phyloP scores from a whole-genome alignment of 2,797 vertebrate species.

The Oophaga sylvatica region DNA sequence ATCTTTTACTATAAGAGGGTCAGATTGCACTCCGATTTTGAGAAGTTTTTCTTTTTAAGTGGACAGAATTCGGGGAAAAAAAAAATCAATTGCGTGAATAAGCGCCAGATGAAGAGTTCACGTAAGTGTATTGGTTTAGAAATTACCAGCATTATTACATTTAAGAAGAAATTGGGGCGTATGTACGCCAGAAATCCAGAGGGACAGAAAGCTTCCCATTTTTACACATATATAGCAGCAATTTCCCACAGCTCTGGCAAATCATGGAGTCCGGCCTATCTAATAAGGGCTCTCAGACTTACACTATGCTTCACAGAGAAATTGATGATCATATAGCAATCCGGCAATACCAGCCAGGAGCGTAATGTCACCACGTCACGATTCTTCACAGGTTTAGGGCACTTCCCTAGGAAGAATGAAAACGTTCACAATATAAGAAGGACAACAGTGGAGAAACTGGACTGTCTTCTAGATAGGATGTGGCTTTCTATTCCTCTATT shows the following conservation, averaged over 20 bases:
- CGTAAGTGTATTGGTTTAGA: no score
- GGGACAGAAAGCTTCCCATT: no score
- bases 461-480: not conserved
- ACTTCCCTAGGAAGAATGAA: conserved; percentile 71
- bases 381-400: conserved; percentile 76
- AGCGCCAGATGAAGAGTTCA: no score
- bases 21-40: no score
- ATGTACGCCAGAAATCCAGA: no score
- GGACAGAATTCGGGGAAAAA: no score
- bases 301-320: conserved; percentile 81
- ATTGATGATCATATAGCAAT: conserved; percentile 75
- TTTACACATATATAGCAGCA: no score
- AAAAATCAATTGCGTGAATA: no score
- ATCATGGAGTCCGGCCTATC: not conserved
- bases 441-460: not conserved
- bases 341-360: conserved; percentile 75
- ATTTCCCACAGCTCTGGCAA: not conserved
- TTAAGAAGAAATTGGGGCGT: no score
- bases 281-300: conserved; percentile 39
- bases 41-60: no score
- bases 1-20: no score
- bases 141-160: no score
- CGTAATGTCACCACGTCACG: conserved; percentile 79
- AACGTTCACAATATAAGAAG: not conserved
- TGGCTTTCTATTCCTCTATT: not conserved